Evolutionary conservation across 2,888 invertebrate species (phyloP).

Genomic region (Himalopsyche kuldschensis): DNA sequence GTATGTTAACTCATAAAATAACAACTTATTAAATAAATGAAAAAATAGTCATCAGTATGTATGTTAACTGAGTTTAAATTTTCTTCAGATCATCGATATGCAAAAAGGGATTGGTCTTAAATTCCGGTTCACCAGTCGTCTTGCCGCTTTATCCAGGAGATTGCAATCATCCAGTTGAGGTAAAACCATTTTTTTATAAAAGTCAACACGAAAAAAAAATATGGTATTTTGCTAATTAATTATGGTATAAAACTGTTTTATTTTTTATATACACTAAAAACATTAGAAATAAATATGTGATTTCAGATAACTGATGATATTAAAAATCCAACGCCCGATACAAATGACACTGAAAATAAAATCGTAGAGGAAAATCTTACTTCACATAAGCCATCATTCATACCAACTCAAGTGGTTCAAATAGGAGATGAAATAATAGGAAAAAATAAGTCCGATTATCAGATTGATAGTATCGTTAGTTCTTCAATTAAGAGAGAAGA

Average conservation of each 20-base stretch:
- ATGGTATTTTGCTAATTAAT: too few relatives aligned
- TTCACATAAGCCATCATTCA: constrained; percentile 43
- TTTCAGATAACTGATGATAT: constrained; percentile 25
- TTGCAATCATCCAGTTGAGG: constrained; percentile 61
- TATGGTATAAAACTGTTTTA: too few relatives aligned
- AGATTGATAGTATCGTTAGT: constrained; percentile 11
- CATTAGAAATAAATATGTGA: not conserved
- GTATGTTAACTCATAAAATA: constrained; percentile 49
- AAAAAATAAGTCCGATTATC: constrained; percentile 37
- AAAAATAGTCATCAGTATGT: not conserved
- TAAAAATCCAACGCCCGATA: constrained; percentile 18
- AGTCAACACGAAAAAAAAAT: not conserved
- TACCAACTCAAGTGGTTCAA: constrained; percentile 49
- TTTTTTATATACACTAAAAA: not conserved
- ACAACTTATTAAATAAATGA: not conserved
- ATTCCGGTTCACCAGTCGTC: constrained; percentile 72
- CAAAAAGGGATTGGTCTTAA: constrained; percentile 71
- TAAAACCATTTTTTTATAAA: not conserved
- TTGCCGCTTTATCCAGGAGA: constrained; percentile 77
- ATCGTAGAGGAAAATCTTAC: constrained; percentile 20
- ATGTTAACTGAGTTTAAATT: not conserved
- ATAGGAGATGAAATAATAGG: constrained; percentile 48
- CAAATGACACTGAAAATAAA: constrained; percentile 22
- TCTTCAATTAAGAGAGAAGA: constrained; percentile 33
- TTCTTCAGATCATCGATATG: constrained; percentile 74